Percentiles rank a stretch among this genome's conserved stretches.
Evolutionary conservation across 1,140 invertebrate species (phyloP).

Genomic region (Drosophila leontia): DNA sequence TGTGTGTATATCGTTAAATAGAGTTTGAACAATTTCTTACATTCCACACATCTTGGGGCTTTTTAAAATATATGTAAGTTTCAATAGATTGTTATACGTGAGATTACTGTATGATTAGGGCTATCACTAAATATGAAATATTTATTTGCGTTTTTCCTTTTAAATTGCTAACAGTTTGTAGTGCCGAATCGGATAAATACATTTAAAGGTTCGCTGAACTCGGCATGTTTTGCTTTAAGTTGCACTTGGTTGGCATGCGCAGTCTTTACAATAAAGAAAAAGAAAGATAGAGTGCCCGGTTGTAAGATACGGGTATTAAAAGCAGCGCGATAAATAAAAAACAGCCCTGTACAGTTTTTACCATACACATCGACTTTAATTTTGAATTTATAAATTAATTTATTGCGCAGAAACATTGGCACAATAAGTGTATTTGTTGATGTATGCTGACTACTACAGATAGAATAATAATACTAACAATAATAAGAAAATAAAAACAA

Average conservation of each 20-base stretch:
- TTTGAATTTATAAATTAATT: neutral
- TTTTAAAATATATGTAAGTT: neutral
- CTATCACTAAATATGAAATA: constrained; percentile 18
- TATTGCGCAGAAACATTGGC: neutral
- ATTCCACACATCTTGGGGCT: constrained; percentile 5
- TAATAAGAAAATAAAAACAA: no score
- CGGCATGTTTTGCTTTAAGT: constrained; percentile 27
- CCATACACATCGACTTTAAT: neutral
- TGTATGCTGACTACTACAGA: no score
- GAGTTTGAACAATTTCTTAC: constrained; percentile 7
- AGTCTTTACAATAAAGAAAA: constrained; percentile 5
- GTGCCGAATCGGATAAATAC: neutral
- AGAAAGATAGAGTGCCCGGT: neutral
- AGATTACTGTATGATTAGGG: no score
- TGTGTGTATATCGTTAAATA: neutral
- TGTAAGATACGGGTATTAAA: neutral
- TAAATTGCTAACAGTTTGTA: neutral
- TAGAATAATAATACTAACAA: no score
- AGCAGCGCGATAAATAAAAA: neutral
- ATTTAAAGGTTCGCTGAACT: constrained; percentile 11
- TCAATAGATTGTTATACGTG: constrained; percentile 3
- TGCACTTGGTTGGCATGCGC: neutral
- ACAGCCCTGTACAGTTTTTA: neutral
- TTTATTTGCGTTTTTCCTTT: neutral
- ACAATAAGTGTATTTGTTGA: neutral